Conservation (phyloP, 2,888 invertebrate genomes). For the Sesamia inferens region DNA sequence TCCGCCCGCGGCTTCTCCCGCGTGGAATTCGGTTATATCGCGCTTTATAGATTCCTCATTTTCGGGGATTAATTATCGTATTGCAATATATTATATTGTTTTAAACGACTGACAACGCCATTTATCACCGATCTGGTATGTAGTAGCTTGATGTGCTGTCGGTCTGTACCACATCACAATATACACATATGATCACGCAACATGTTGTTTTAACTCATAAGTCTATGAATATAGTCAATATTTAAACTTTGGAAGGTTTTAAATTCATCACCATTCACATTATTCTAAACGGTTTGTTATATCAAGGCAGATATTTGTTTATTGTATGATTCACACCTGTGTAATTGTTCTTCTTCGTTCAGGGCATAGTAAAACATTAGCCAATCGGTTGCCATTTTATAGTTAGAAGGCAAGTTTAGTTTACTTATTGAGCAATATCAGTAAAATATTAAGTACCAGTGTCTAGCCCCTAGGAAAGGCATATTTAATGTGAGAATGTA, state of each 20-base stretch:
- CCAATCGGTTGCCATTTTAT: background rate
- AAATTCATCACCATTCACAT: slow-evolving; percentile 1
- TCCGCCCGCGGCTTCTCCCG: no score
- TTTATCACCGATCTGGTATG: no score
- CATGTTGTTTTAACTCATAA: slow-evolving; percentile 14
- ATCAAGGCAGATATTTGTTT: background rate
- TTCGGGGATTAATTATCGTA: no score
- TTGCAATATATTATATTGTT: no score
- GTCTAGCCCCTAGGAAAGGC: background rate
- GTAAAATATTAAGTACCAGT: background rate
- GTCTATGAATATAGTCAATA: slow-evolving; percentile 19
- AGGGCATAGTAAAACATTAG: background rate
- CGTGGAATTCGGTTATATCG: no score
- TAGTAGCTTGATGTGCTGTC: no score
- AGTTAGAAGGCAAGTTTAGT: background rate
- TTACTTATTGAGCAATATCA: background rate
- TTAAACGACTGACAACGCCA: no score
- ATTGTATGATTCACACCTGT: background rate
- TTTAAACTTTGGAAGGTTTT: slow-evolving; percentile 24
- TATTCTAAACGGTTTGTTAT: slow-evolving; percentile 11
- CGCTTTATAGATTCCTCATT: no score
- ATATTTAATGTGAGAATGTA: background rate
- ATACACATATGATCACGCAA: background rate
- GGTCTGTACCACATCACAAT: background rate
- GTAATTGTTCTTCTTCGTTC: background rate